Conservation (phyloP, 2,888 invertebrate species). For the Rhingia campestris region DNA sequence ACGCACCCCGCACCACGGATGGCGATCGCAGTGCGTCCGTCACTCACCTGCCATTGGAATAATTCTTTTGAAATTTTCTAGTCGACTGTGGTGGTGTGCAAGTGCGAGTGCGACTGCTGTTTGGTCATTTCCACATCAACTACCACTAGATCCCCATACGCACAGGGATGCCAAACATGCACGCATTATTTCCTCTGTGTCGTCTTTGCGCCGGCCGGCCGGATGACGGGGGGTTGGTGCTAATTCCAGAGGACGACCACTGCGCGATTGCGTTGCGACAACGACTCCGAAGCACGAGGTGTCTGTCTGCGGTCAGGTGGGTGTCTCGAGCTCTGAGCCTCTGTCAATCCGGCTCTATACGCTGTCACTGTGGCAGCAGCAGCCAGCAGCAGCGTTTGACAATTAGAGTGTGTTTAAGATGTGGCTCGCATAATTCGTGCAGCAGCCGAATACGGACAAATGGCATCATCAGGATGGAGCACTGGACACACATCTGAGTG, state of each 20-base stretch:
- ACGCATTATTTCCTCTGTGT: conserved; percentile 62
- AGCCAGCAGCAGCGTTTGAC: conserved; percentile 30
- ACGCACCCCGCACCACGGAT: conserved; percentile 38
- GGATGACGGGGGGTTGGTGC: conserved; percentile 38
- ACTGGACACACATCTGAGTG: neutral
- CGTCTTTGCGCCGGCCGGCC: conserved; percentile 17
- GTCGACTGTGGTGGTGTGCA: conserved; percentile 46
- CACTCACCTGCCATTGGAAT: conserved; percentile 72
- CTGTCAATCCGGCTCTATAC: conserved; percentile 44
- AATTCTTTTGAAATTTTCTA: conserved; percentile 71
- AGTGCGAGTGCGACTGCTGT: conserved; percentile 20
- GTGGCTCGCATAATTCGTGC: conserved; percentile 69
- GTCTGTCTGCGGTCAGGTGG: conserved; percentile 60
- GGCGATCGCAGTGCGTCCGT: conserved; percentile 62
- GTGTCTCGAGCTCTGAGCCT: conserved; percentile 47
- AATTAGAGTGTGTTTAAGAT: conserved; percentile 68
- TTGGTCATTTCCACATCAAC: conserved; percentile 57
- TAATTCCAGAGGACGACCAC: conserved; percentile 56
- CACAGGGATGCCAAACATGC: conserved; percentile 66
- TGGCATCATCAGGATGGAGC: conserved; percentile 50
- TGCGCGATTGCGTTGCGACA: neutral
- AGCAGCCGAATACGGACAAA: conserved; percentile 65
- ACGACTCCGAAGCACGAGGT: conserved; percentile 30
- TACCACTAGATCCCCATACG: conserved; percentile 41
- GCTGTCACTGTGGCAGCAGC: conserved; percentile 43